Conservation (phyloP, 2,888 invertebrate species). For the Saturnia pavonia region DNA sequence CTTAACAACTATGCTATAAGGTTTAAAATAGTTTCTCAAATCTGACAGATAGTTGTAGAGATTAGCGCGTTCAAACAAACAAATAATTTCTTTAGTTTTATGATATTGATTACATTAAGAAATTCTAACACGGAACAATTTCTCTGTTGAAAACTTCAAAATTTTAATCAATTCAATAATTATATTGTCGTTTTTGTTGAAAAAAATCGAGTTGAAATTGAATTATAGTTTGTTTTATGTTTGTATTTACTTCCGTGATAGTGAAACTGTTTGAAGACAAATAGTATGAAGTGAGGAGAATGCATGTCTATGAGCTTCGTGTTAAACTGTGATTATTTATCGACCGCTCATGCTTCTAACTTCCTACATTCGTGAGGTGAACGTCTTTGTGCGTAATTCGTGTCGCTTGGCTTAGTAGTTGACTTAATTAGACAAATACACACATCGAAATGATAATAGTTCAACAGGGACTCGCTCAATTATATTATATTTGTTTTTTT, state of each 20-base stretch:
- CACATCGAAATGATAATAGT: neutral
- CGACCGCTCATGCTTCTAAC: neutral
- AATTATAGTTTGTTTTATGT: neutral
- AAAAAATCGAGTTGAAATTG: neutral
- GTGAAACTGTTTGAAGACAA: neutral
- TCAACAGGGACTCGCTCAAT: neutral
- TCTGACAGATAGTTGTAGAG: too few species aligned
- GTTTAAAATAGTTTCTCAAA: too few species aligned
- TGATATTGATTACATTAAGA: too few species aligned
- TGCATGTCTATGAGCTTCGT: slow-evolving; percentile 11
- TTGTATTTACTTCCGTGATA: neutral
- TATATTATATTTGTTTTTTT: too few species aligned
- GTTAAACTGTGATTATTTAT: slow-evolving; percentile 12
- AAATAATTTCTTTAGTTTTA: too few species aligned
- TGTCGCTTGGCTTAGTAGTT: neutral
- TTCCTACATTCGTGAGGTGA: slow-evolving; percentile 12
- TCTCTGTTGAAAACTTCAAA: too few species aligned
- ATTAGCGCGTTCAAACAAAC: too few species aligned
- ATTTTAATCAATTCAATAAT: too few species aligned
- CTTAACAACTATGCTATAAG: too few species aligned
- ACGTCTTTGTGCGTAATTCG: neutral
- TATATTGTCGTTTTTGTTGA: too few species aligned
- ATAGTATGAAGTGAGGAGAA: neutral
- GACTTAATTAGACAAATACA: slow-evolving; percentile 8
- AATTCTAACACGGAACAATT: too few species aligned